phyloP scores from a whole-genome alignment of 2,797 vertebrate genomes.

The Sylvilagus floridanus region DNA sequence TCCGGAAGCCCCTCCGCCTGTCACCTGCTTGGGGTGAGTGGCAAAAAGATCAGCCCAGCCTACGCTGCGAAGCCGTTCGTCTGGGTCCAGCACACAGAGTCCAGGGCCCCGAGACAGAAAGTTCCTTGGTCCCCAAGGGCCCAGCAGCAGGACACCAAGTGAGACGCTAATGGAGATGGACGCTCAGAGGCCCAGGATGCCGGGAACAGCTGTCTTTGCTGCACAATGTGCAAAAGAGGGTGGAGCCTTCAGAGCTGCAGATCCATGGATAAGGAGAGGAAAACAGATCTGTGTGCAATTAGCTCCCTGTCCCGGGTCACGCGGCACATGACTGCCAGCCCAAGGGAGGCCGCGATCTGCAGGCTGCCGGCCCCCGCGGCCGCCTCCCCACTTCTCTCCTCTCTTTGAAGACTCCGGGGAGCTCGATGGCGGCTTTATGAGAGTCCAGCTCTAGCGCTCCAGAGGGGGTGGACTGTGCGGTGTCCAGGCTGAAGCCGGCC shows the following conservation, averaged over 20 bases:
- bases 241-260: neutral
- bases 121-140: neutral
- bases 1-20: no score
- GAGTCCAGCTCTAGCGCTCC: neutral
- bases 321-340: neutral
- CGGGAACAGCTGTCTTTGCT: neutral
- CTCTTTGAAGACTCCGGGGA: constrained; percentile 22
- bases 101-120: neutral
- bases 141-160: neutral
- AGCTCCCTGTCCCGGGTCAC: constrained; percentile 73
- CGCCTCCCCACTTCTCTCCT: constrained; percentile 73
- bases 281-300: constrained; percentile 70
- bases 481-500: neutral
- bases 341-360: constrained; percentile 68
- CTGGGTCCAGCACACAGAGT: neutral
- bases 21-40: neutral
- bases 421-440: neutral
- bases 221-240: neutral
- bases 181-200: neutral
- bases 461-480: neutral
- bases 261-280: constrained; percentile 71
- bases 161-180: neutral
- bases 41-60: neutral
- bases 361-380: constrained; percentile 69
- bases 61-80: no score